Percentiles rank a stretch among this genome's conserved stretches.
phyloP scores from a whole-genome alignment of 1,140 invertebrate genomes.

The Brachionus angularis region DNA sequence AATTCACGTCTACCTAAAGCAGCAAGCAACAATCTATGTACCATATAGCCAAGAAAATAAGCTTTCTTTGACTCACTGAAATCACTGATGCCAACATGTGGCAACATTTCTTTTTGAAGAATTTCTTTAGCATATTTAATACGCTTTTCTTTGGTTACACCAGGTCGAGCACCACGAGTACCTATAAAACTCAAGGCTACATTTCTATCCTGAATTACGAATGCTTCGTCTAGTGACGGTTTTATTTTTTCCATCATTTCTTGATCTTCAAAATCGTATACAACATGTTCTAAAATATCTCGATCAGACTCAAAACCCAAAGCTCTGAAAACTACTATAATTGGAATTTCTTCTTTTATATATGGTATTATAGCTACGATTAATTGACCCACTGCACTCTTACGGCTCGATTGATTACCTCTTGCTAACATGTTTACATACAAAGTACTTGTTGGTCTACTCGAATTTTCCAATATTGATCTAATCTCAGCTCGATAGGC shows the following conservation, averaged over 20 bases:
- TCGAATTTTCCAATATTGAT: conserved; percentile 87
- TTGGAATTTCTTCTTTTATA: conserved; percentile 95
- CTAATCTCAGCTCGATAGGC: conserved; percentile 94
- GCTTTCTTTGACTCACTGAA: conserved; percentile 99
- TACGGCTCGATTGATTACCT: conserved; percentile 76
- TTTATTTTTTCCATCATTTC: conserved; percentile 99
- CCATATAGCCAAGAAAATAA: conserved; percentile 97
- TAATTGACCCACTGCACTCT: conserved; percentile 92
- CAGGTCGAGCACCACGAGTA: conserved; percentile 85
- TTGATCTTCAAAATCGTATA: conserved; percentile 95
- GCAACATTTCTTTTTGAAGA: conserved; percentile 97
- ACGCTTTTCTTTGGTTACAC: conserved; percentile 95
- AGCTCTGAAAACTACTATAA: conserved; percentile 95
- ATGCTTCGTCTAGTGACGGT: conserved; percentile 95
- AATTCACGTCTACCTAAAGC: conserved; percentile 88
- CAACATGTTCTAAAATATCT: conserved; percentile 96
- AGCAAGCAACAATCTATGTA: conserved; percentile 85
- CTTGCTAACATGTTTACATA: conserved; percentile 99
- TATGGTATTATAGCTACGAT: conserved; percentile 96
- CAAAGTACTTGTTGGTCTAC: conserved; percentile 86
- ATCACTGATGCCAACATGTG: conserved; percentile 95
- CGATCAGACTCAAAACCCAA: conserved; percentile 96
- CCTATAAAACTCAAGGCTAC: conserved; percentile 98
- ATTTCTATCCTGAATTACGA: conserved; percentile 98
- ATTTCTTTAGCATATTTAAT: conserved; percentile 99